Base-by-base conservation (phyloP, 2,797 vertebrate species). In the Capromys pilorides region DNA sequence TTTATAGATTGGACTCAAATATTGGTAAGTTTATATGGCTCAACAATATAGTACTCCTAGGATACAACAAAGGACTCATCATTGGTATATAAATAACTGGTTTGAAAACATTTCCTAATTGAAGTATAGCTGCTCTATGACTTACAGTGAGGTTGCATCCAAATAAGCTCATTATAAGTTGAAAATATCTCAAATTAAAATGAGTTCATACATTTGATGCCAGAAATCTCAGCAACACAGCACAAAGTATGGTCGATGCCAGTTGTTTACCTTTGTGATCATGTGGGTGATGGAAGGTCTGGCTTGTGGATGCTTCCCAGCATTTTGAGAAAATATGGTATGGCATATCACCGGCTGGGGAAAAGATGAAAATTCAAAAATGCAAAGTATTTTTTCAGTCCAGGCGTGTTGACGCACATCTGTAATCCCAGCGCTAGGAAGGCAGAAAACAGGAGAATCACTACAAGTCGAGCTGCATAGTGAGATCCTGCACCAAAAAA, bases 31-130 rank as follows among this genome's bases (percentile, higher is more conserved):
- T 64, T 89, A 64, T 14, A 33, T 77, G 7, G 13, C 67, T 91
- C 33, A 51, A 36, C 62, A 82, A 11, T 61, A 28, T n/a, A 88
- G 57, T 62, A 12, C 5, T 61, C 59, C 54, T 86, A 82, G 36
- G 59, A 54, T 64, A 51, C 3, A 12, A 7, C 14, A 51, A 85
- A 62, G 2, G 10, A 83, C 75, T 91, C 75, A 49, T 33, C 21
- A 21, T 31, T 59, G 54, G 83, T 45, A 88, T n/a, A 33, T 26
- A 90, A 87, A 93, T 75, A 86, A 51, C 73, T 87, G 10, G 88
- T 94, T 87, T 28, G 61, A 24, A 93, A 69, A 41, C n/a, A 69
- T 36, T 33, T 94, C 88, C 28, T 78, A 84, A 64, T 51, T 59
- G 57, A 83, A 90, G 4, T 59, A 33, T 31, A 54, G 26, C 6